Evolutionary conservation across 2,888 invertebrate species (phyloP), one percentile per base, ranked within the genome.

Genomic region (Drosophila barbarae): DNA sequence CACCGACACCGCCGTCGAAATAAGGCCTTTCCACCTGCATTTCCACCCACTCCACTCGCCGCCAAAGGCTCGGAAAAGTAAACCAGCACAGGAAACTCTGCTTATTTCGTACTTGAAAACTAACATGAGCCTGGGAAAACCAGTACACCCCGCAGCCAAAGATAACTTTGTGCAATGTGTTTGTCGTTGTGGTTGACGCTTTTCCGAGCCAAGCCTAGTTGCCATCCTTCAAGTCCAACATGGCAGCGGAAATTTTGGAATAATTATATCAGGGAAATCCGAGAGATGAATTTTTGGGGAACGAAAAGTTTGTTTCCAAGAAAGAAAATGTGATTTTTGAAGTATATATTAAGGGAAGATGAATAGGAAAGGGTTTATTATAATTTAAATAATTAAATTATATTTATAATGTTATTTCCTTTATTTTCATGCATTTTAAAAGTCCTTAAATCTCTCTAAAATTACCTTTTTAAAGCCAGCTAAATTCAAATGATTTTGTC

Each of bases 101-200:
- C 66, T 68, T 58, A 49, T 69, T 68, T 52, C 47, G 46, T 67
- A 51, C 60, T 46, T 39, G 47, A 58, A 71, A 71, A 70, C 57
- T 61, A 74, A 76, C 72, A 70, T 64, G 69, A 44, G 57, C 18
- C 54, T 15, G 30, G 46, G 34, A 41, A 41, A 41, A 21, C 15
- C 38, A 21, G 71, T 67, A 55, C 72, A 55, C 72, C 78, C 72
- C 26, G 35, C 28, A 69, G 84, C 72, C 61, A 78, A 35, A 49
- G 30, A 42, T 42, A 64, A 64, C 64, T 64, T 42, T 64, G 64
- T 42, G 23, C 34, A 13, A 26, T 42, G 50, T 42, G 51, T 23
- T 50, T 50, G 63, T 35, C 42, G 51, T 61, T 61, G 63, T 21
- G 50, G 61, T 46, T 58, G 59, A 58, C 36, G 59, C 15, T 32